Base-by-base conservation (phyloP, 2,888 invertebrate genomes). In the Aphodius granarius region DNA sequence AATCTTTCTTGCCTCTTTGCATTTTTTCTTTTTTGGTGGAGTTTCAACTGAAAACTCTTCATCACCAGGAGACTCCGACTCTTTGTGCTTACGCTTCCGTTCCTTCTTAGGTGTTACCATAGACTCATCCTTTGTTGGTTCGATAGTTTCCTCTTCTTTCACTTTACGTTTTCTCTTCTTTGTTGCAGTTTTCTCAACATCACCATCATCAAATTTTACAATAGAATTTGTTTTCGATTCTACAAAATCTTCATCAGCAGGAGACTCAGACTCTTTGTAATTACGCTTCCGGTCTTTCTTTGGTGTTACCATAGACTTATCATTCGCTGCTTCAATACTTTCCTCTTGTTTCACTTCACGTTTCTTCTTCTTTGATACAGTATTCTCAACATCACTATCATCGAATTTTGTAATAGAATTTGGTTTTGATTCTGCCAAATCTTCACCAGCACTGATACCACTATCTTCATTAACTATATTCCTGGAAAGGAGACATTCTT, bases 391-490 rank as follows among this genome's bases (percentile, higher is more conserved):
- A 63, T 71, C 70, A 63, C 64, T 65, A 63, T 73, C 68, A 19
- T 75, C 65, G 17, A 77, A 72, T 74, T 74, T 76, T n/a, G 65
- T 72, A 15, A 63, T 63, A 63, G 16, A 66, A 21, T 75, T 70
- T 19, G 19, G 18, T 22, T 64, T 18, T 62, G 21, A n/a, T 43
- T 21, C 19, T 71, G 66, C 13, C 19, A 66, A 71, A 72, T 79
- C 79, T 75, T 79, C 82, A 75, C 76, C 75, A 6, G 81, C 79
- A 73, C 80, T 80, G 21, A 81, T 75, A 5, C 81, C 81, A 79
- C 81, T 81, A 72, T 81, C 82, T 18, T 80, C 80, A 78, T 16
- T 43, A 76, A 73, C 23, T 77, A 75, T 66, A 79, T 16, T 22
- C 5, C 16, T 22, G 20, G 43, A 21, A 62, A 16, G n/a, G n/a